Percentiles rank a stretch among this genome's conserved stretches.
Evolutionary conservation across 1,140 invertebrate species (phyloP).

Genomic region (Chionoecetes opilio): DNA sequence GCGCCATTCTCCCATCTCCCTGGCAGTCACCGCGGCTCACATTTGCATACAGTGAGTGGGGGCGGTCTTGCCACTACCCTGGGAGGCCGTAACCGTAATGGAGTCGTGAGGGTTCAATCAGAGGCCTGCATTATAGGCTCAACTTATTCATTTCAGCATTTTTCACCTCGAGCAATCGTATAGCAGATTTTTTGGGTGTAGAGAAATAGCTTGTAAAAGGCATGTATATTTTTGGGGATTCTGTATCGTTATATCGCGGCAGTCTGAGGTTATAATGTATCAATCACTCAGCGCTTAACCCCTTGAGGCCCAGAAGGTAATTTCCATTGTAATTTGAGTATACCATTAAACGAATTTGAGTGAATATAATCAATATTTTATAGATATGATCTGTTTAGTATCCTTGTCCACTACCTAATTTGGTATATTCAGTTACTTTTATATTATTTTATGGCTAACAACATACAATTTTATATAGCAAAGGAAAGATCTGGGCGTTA

Average conservation of each 20-base stretch:
- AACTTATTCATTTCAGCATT: background rate
- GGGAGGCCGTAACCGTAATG: background rate
- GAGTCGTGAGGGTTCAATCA: constrained; percentile 27
- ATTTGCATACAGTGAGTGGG: constrained; percentile 9
- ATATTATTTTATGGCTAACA: too few species aligned
- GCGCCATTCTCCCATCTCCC: background rate
- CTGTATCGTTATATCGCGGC: background rate
- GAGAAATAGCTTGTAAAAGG: background rate
- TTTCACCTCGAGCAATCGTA: background rate
- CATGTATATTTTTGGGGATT: background rate
- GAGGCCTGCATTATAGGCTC: background rate
- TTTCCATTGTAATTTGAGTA: too few species aligned
- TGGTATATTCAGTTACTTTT: too few species aligned
- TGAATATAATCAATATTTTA: too few species aligned
- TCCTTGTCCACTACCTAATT: too few species aligned
- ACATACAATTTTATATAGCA: too few species aligned
- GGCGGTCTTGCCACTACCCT: constrained; percentile 3
- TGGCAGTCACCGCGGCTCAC: background rate
- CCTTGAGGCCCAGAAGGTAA: too few species aligned
- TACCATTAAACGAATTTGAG: too few species aligned
- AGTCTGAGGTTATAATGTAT: background rate
- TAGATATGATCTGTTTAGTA: too few species aligned
- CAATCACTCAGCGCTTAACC: background rate
- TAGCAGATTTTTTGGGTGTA: background rate
- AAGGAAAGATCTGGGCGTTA: too few species aligned